A percentile compares a stretch with the other conserved stretches of the same genome.
Evolutionary conservation across 2,888 invertebrate species (phyloP).

Genomic region (Erpobdella octoculata): DNA sequence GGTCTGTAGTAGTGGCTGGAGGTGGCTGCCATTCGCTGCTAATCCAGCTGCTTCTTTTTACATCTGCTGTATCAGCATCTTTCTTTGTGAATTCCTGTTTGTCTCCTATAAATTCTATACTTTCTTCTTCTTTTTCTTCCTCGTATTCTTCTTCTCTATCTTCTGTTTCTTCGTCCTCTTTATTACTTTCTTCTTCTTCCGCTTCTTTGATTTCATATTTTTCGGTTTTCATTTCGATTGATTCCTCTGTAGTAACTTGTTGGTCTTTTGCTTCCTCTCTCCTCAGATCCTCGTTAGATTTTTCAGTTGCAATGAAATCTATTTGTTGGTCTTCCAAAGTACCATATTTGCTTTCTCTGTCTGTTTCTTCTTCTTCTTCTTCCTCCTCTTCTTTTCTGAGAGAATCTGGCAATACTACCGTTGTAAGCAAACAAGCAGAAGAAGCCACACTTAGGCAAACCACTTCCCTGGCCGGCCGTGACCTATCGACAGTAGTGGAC

Average conservation of each 20-base stretch:
- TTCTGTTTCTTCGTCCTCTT: neutral
- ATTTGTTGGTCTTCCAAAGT: neutral
- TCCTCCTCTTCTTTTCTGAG: slow-evolving; percentile 2
- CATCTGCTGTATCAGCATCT: neutral
- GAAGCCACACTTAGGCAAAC: neutral
- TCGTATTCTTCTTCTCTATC: neutral
- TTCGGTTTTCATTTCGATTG: too few species aligned
- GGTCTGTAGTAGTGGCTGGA: too few species aligned
- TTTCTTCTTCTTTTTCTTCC: neutral
- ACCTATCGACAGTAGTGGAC: neutral
- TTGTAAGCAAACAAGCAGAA: neutral
- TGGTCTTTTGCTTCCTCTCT: too few species aligned
- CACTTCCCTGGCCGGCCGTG: neutral
- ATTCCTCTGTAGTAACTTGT: neutral
- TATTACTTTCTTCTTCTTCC: neutral
- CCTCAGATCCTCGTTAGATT: too few species aligned
- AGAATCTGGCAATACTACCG: neutral
- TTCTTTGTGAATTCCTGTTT: neutral
- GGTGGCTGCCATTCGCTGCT: too few species aligned
- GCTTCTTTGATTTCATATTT: too few species aligned
- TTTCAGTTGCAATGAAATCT: too few species aligned
- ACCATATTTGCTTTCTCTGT: neutral
- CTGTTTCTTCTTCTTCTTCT: neutral
- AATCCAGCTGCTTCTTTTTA: neutral
- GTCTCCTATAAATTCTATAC: neutral